These are phyloP conservation scores for Actias luna DNA, from an alignment of 2,888 invertebrate species.

Conservation along the genomic window DNA sequence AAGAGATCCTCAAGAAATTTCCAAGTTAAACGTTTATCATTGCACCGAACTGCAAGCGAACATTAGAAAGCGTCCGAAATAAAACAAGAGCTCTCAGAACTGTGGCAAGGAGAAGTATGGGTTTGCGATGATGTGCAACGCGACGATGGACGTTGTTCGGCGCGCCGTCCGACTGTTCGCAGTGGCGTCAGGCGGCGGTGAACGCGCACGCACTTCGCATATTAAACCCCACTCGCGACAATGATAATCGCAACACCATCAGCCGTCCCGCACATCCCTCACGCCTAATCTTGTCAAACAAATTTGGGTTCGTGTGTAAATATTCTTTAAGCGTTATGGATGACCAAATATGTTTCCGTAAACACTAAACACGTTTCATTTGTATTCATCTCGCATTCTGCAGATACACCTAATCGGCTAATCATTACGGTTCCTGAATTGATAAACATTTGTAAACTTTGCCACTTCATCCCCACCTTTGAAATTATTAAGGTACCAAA, in stretches of 20 bases:
- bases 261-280: constrained; percentile 45
- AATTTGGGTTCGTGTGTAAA: constrained; percentile 61
- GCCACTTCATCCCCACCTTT: constrained; percentile 12
- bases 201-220: constrained; percentile 74
- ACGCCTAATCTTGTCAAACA: constrained; percentile 66
- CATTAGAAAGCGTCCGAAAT: constrained; percentile 65
- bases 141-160: constrained; percentile 43
- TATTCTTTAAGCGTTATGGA: constrained; percentile 64
- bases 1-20: constrained; percentile 32
- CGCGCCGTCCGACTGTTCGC: constrained; percentile 35
- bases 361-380: constrained; percentile 55
- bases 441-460: constrained; percentile 42
- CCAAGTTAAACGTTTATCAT: constrained; percentile 58
- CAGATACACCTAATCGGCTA: constrained; percentile 55
- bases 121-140: constrained; percentile 51
- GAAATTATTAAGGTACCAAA: not conserved
- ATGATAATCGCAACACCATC: constrained; percentile 60
- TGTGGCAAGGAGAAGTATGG: constrained; percentile 56
- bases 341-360: constrained; percentile 59
- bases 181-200: constrained; percentile 70
- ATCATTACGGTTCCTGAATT: constrained; percentile 49
- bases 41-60: constrained; percentile 59
- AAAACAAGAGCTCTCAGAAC: constrained; percentile 58
- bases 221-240: constrained; percentile 67
- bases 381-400: constrained; percentile 52